A percentile compares a stretch with the other conserved stretches of the same genome.
phyloP scores from a whole-genome alignment of 2,797 vertebrate genomes.

The Chelonia mydas region DNA sequence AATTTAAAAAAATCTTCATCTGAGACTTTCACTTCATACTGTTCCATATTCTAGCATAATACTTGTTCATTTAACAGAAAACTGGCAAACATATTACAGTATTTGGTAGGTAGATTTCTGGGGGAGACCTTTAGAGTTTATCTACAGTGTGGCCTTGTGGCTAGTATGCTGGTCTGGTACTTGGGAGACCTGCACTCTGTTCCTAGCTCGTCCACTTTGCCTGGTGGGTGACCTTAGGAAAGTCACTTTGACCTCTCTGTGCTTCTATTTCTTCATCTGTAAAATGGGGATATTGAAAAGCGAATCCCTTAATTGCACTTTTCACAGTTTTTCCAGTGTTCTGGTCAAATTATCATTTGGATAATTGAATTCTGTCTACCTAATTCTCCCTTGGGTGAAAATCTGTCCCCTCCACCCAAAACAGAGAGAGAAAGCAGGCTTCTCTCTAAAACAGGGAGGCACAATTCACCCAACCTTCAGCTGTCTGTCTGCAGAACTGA shows the following conservation, averaged over 20 bases:
- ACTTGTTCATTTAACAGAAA: rapidly evolving
- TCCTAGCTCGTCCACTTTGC: neutral
- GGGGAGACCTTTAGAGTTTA: neutral
- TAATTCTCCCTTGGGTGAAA: neutral
- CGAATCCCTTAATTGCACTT: neutral
- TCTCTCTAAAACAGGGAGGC: neutral
- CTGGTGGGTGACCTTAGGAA: neutral
- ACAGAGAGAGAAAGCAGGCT: neutral
- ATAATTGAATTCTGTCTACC: neutral
- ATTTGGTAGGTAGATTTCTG: neutral
- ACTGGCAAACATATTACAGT: neutral
- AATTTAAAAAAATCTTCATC: slow-evolving; percentile 27
- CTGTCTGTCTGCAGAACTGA: neutral
- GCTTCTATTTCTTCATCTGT: neutral
- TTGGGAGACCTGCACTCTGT: neutral
- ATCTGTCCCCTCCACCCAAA: neutral
- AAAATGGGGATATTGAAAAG: neutral
- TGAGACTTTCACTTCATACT: neutral
- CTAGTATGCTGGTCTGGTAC: neutral
- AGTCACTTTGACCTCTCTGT: neutral
- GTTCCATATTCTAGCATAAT: neutral
- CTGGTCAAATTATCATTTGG: neutral
- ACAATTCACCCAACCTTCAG: neutral
- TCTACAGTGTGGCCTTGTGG: neutral
- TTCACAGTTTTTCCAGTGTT: neutral